phyloP scores from a whole-genome alignment of 1,140 invertebrate species.

The Xylocopa sonorina region DNA sequence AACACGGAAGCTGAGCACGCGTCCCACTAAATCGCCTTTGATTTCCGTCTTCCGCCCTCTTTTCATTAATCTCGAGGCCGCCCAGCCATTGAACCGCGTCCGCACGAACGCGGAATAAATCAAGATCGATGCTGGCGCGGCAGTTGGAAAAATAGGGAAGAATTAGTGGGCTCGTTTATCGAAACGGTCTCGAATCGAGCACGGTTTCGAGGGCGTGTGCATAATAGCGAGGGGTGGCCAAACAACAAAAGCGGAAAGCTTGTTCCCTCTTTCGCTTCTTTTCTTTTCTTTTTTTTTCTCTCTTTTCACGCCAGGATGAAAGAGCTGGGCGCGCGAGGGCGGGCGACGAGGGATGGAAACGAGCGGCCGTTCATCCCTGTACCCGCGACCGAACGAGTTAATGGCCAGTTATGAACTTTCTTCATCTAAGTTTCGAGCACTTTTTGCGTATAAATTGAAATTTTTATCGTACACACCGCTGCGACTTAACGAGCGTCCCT shows the following conservation, averaged over 20 bases:
- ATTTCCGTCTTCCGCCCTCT: not conserved
- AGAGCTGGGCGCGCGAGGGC: not conserved
- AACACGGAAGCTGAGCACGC: not conserved
- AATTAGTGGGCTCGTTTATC: not conserved
- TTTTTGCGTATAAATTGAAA: conserved; percentile 77
- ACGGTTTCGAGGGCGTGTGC: not conserved
- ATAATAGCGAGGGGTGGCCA: not conserved
- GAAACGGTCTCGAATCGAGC: not conserved
- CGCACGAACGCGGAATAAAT: not conserved
- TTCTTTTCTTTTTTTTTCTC: too few relatives aligned
- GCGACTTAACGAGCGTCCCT: conserved; percentile 63
- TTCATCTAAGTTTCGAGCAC: conserved; percentile 75
- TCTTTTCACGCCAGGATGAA: not conserved
- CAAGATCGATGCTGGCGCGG: not conserved
- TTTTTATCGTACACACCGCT: conserved; percentile 73
- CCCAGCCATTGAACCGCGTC: not conserved
- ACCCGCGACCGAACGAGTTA: conserved; percentile 66
- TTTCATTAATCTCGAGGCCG: not conserved
- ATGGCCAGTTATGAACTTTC: conserved; percentile 78
- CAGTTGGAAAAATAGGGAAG: not conserved
- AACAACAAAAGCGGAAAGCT: conserved; percentile 8
- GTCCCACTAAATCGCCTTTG: not conserved
- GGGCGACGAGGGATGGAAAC: not conserved
- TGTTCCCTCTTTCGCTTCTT: not conserved
- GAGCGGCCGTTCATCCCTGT: conserved; percentile 8